Evolutionary conservation across 1,140 invertebrate genomes (phyloP).

Genomic region (Drosophila lacertosa): DNA sequence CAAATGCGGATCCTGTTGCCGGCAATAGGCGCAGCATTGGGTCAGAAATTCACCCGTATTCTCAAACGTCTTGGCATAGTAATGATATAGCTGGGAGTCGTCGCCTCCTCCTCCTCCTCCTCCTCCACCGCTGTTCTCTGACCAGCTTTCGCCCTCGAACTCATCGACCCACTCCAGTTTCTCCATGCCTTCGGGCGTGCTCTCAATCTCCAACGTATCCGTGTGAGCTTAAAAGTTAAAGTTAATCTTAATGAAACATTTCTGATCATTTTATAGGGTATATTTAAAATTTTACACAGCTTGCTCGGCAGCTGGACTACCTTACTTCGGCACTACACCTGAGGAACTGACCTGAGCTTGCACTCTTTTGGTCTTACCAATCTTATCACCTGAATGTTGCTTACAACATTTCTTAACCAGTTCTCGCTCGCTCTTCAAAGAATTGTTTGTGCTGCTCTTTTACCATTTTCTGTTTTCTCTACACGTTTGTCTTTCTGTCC

Average conservation of each 20-base stretch:
- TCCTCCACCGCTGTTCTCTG: constrained; percentile 53
- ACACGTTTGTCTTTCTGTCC: not conserved
- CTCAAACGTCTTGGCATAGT: constrained; percentile 86
- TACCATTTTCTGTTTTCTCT: not conserved
- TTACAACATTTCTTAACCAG: not conserved
- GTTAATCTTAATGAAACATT: no score
- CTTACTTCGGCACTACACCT: no score
- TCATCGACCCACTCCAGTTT: constrained; percentile 87
- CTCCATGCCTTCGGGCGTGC: constrained; percentile 87
- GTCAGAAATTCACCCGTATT: constrained; percentile 84
- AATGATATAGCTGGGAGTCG: constrained; percentile 82
- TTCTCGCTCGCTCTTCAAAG: not conserved
- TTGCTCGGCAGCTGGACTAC: no score
- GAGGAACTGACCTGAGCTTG: no score
- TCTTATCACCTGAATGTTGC: not conserved
- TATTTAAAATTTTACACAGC: no score
- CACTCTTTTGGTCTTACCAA: no score
- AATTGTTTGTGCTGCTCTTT: not conserved
- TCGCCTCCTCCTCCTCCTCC: constrained; percentile 23
- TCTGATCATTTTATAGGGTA: no score
- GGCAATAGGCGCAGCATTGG: constrained; percentile 59
- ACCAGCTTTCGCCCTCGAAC: constrained; percentile 79
- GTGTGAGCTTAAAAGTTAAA: constrained; percentile 32
- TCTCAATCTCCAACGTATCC: constrained; percentile 84
- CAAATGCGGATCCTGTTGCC: constrained; percentile 84